Percentiles rank a stretch among this genome's conserved stretches.
phyloP scores from a whole-genome alignment of 2,113 vertebrate species.

The Dromas ardeola region DNA sequence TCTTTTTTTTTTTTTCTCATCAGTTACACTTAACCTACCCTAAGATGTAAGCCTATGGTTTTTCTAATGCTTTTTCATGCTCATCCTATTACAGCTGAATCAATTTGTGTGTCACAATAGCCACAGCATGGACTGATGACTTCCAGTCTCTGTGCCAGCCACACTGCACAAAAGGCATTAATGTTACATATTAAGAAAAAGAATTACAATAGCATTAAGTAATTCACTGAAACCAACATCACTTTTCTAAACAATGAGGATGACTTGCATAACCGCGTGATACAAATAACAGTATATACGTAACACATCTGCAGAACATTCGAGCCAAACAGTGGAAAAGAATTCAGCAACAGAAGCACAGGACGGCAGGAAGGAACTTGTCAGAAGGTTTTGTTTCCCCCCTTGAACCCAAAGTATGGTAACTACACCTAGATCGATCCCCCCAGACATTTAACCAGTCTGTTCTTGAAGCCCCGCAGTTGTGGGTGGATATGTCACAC shows the following conservation, averaged over 20 bases:
- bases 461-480: background rate
- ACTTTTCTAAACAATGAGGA: background rate
- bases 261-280: background rate
- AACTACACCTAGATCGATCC: background rate
- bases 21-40: background rate
- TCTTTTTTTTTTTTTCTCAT: background rate
- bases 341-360: background rate
- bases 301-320: background rate
- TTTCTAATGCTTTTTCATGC: background rate
- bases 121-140: slow-evolving; percentile 3
- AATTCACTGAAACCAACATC: background rate
- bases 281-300: background rate
- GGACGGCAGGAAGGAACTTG: background rate
- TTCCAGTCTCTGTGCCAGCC: background rate
- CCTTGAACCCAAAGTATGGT: background rate
- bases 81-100: background rate
- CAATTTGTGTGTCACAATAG: background rate
- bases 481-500: background rate
- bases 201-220: background rate
- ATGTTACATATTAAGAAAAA: background rate
- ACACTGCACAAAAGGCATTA: background rate
- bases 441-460: background rate
- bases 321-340: background rate
- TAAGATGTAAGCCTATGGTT: background rate
- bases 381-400: background rate